A percentile compares a stretch with the other conserved stretches of the same genome.
These are phyloP conservation scores for Temnothorax longispinosus DNA, from an alignment of 1,140 invertebrate species.

Conservation along the genomic window DNA sequence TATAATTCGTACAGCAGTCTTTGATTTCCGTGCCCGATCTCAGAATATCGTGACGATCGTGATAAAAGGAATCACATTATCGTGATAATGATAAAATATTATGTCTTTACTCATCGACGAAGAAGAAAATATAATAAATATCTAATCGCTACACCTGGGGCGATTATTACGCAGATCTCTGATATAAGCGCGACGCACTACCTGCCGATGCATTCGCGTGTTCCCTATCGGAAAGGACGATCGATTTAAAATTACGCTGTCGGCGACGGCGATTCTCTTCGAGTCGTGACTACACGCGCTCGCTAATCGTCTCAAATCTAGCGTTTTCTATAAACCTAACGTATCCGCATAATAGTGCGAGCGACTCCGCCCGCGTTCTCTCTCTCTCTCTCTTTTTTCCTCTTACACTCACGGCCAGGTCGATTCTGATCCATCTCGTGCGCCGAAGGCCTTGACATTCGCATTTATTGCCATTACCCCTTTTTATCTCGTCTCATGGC, in stretches of 20 bases:
- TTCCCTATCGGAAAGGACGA: constrained; percentile 1
- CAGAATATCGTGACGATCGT: neutral
- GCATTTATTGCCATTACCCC: constrained; percentile 48
- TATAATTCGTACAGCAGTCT: neutral
- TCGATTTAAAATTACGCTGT: constrained; percentile 32
- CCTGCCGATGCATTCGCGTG: constrained; percentile 29
- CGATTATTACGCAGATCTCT: constrained; percentile 1
- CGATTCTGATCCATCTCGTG: constrained; percentile 42
- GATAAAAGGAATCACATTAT: neutral
- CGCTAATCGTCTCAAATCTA: constrained; percentile 1
- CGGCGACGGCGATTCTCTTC: neutral
- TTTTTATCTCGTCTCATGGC: constrained; percentile 39
- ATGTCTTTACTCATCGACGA: neutral
- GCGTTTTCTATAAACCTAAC: constrained; percentile 16
- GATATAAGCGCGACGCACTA: neutral
- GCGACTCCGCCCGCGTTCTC: neutral
- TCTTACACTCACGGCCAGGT: neutral
- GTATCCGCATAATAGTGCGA: constrained; percentile 50
- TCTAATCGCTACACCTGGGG: neutral
- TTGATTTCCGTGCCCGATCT: neutral
- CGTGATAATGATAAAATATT: neutral
- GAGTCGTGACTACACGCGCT: constrained; percentile 17
- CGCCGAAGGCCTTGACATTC: constrained; percentile 50
- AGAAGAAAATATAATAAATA: neutral
- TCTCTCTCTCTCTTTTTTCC: neutral